phyloP scores from a whole-genome alignment of 2,113 vertebrate genomes.

The Vulpes ferrilata region DNA sequence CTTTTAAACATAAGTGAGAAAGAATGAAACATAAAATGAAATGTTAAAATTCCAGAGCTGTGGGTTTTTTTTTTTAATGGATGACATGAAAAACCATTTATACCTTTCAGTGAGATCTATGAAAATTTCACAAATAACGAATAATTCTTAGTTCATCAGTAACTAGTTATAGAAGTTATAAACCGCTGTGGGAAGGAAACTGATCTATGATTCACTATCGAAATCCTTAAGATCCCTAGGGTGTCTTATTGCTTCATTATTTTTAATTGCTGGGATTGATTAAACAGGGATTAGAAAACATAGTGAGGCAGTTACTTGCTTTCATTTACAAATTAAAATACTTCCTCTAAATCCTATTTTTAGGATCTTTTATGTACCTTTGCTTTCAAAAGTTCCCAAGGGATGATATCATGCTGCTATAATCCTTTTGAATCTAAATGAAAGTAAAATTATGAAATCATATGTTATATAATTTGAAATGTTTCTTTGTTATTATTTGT shows the following conservation, averaged over 20 bases:
- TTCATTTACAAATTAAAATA: constrained; percentile 72
- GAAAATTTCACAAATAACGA: not conserved
- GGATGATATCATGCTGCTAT: not conserved
- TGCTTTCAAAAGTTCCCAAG: constrained; percentile 60
- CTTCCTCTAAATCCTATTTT: constrained; percentile 56
- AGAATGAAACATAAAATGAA: constrained; percentile 11
- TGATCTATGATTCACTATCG: constrained; percentile 14
- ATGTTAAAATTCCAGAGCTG: not conserved
- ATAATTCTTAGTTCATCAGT: not conserved
- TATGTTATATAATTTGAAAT: constrained; percentile 15
- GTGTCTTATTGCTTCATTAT: constrained; percentile 72
- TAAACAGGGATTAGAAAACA: constrained; percentile 79
- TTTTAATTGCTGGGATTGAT: constrained; percentile 82
- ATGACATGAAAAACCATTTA: constrained; percentile 7
- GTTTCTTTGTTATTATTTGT: not conserved
- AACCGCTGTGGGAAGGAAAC: not conserved
- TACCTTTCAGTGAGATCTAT: constrained; percentile 12
- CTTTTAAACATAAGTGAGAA: constrained; percentile 25
- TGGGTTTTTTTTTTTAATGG: not conserved
- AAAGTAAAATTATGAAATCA: constrained; percentile 50
- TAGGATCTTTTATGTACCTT: constrained; percentile 59
- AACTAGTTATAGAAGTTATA: not conserved
- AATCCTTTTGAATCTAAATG: constrained; percentile 51
- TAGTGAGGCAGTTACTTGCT: constrained; percentile 62
- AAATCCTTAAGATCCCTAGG: constrained; percentile 36